Percentiles rank a stretch among this genome's conserved stretches.
Conservation (phyloP, 2,797 vertebrate species). For the Poecilia wingei region DNA sequence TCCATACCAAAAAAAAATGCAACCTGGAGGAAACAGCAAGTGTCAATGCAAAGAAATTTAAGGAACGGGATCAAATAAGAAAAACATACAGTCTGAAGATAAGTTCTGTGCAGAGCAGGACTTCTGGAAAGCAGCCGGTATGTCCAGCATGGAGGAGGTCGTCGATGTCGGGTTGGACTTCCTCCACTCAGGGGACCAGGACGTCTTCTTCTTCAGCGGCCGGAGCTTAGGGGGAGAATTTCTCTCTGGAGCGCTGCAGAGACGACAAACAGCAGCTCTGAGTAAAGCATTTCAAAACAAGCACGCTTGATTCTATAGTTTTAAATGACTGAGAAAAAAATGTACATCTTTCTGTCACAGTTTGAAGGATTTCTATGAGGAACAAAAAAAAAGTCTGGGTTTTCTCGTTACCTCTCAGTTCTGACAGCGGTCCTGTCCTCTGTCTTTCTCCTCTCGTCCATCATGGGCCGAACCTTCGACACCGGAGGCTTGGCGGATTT, state of each 20-base stretch:
- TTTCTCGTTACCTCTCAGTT: constrained; percentile 41
- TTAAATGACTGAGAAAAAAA: neutral
- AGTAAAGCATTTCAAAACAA: neutral
- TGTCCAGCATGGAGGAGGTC: constrained; percentile 50
- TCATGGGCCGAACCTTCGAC: constrained; percentile 68
- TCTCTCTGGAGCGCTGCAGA: constrained; percentile 48
- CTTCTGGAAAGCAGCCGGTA: constrained; percentile 75
- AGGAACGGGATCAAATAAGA: neutral
- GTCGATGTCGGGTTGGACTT: constrained; percentile 62
- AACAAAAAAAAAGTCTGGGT: neutral
- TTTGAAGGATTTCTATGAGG: constrained; percentile 6
- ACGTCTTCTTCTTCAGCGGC: constrained; percentile 74
- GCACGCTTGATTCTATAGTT: neutral
- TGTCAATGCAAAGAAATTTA: neutral
- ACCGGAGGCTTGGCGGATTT: constrained; percentile 58
- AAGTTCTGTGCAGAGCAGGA: constrained; percentile 87
- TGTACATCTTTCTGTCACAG: neutral
- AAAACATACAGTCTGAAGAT: constrained; percentile 79
- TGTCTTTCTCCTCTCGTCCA: constrained; percentile 32
- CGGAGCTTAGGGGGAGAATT: constrained; percentile 19
- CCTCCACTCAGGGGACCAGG: constrained; percentile 69
- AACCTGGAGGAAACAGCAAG: neutral
- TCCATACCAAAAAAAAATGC: neutral
- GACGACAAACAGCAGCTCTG: neutral
- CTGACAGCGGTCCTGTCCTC: constrained; percentile 35